phyloP scores from a whole-genome alignment of 2,113 vertebrate species.

The Sclerurus mexicanus region DNA sequence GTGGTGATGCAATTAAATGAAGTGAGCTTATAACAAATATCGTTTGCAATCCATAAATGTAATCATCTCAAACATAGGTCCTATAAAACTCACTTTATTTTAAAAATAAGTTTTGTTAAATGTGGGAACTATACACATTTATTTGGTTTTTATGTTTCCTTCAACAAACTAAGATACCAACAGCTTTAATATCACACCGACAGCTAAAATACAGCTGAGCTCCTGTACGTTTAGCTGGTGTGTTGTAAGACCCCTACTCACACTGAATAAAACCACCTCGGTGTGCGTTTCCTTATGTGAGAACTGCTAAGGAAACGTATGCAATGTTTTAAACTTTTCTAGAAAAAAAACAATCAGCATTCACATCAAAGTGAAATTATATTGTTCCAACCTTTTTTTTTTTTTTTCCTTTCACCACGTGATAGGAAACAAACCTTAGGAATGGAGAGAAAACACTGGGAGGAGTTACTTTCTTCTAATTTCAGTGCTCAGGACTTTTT shows the following conservation, averaged over 20 bases:
- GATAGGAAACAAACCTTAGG: neutral
- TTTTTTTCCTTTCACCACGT: neutral
- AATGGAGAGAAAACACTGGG: conserved; percentile 43
- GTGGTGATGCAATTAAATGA: neutral
- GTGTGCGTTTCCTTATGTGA: neutral
- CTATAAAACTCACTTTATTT: neutral
- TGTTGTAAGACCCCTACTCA: neutral
- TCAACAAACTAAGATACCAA: neutral
- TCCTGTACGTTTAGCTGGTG: neutral
- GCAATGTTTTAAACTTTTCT: neutral
- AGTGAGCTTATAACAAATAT: neutral
- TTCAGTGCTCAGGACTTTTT: conserved; percentile 47
- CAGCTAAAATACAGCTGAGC: neutral
- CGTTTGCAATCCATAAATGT: neutral
- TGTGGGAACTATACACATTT: neutral
- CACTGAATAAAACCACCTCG: neutral
- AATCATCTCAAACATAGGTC: neutral
- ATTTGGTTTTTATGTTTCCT: neutral
- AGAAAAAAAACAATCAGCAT: neutral
- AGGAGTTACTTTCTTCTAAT: conserved; percentile 46
- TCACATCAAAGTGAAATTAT: neutral
- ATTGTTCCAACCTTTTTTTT: neutral
- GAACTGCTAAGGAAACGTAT: neutral
- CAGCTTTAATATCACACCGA: neutral
- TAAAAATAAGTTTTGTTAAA: neutral